Percentiles rank a stretch among this genome's conserved stretches.
These are phyloP conservation scores for Hylaeus anthracinus DNA, from an alignment of 1,140 invertebrate species.

Conservation along the genomic window DNA sequence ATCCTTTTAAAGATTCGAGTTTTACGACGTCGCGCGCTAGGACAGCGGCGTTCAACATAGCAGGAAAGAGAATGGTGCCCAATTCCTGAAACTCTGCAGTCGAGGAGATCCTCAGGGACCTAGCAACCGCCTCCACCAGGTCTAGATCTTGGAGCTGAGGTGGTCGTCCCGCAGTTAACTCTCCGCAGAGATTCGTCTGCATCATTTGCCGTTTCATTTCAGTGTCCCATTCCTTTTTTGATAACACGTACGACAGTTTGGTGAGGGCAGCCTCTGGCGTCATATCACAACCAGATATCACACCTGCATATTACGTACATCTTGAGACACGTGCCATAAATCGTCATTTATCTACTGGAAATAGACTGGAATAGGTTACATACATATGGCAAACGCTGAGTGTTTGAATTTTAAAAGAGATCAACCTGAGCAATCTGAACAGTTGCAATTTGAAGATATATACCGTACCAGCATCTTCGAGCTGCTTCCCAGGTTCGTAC, in stretches of 20 bases:
- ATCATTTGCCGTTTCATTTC: conserved; percentile 91
- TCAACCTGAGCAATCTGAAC: too few species aligned
- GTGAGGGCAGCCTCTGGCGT: conserved; percentile 96
- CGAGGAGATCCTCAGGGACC: conserved; percentile 85
- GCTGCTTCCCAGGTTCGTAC: conserved; percentile 89
- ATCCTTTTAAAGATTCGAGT: conserved; percentile 80
- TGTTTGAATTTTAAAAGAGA: too few species aligned
- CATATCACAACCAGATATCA: conserved; percentile 96
- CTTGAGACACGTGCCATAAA: too few species aligned
- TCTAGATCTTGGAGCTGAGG: conserved; percentile 81
- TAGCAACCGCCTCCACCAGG: conserved; percentile 85
- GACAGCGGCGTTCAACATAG: conserved; percentile 89
- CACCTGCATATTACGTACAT: conserved; percentile 80
- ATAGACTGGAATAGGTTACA: too few species aligned
- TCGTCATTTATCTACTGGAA: too few species aligned
- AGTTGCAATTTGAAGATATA: background rate
- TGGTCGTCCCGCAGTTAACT: conserved; percentile 81
- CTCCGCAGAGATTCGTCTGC: conserved; percentile 88
- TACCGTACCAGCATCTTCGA: conserved; percentile 70
- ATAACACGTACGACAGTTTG: conserved; percentile 95
- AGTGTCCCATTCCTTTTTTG: conserved; percentile 89
- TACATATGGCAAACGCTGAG: too few species aligned
- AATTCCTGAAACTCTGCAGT: conserved; percentile 87
- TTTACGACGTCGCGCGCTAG: conserved; percentile 84
- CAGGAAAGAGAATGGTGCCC: conserved; percentile 88